Evolutionary conservation across 1,140 invertebrate species (phyloP), one percentile per base, ranked within the genome.

Genomic region (Ptiloglossa arizonensis): DNA sequence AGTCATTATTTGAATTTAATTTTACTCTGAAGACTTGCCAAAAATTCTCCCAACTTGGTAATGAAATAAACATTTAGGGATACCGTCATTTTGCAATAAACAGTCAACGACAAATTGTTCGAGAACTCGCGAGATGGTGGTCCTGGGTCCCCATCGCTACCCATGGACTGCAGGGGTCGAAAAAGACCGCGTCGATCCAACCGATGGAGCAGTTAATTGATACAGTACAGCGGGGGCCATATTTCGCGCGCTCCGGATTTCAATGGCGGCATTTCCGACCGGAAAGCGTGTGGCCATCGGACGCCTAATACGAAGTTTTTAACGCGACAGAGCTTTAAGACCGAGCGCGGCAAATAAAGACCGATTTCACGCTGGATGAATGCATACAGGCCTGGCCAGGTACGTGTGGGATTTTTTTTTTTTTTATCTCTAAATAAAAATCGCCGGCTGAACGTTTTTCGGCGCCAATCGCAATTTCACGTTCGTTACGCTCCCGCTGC

Each of bases 151-250:
- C 68, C 59, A 68, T 71, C 81, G 63, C 74, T 82, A 71, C 17
- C 35, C 62, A 29, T 24, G 72, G 48, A 27, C 19, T n/a, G 56
- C 24, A 3, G 50, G 35, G 57, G 48, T 32, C 48, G 52, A 80
- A 79, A 84, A 73, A 68, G 60, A 17, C 64, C 32, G 44, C 56
- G 46, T 38, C 63, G 67, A 80, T 71, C 13, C 69, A 54, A 15
- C 50, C 79, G 74, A 85, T 82, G 44, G 78, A 64, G 71, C 82
- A 74, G 66, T 81, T 81, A 81, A 85, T 85, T 85, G 83, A 78
- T 71, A 79, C 76, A 74, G 59, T 27, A 50, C 38, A 70, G 52
- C 73, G 57, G 63, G n/a, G 56, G 46, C 57, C 46, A 63, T 72
- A 73, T 74, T 82, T 83, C 69, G 75, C 19, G 41, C 68, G 8